Conservation (phyloP, 2,888 invertebrate genomes). For the Notocelia uddmanniana region DNA sequence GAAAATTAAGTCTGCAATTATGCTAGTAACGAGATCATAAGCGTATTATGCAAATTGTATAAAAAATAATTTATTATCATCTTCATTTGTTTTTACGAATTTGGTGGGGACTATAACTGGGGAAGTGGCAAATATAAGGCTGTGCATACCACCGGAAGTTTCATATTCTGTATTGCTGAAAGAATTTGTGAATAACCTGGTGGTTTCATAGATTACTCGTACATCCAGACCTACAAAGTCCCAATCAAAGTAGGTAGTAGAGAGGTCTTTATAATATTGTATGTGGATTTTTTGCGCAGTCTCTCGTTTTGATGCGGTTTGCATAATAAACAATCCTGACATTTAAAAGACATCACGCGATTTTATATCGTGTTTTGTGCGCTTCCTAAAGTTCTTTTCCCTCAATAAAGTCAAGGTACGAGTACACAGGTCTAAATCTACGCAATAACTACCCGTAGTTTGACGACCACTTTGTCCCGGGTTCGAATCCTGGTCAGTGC, state of each 20-base stretch:
- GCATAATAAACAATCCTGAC: constrained; percentile 15
- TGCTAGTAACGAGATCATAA: constrained; percentile 1
- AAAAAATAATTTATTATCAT: neutral
- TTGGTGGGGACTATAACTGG: neutral
- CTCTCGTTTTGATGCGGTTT: neutral
- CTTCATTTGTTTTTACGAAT: neutral
- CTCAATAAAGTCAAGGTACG: constrained; percentile 8
- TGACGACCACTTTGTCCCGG: too few relatives aligned
- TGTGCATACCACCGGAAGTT: too few relatives aligned
- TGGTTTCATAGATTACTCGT: too few relatives aligned
- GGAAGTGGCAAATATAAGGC: too few relatives aligned
- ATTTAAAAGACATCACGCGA: constrained; percentile 13
- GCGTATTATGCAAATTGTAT: neutral
- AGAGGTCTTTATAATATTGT: too few relatives aligned
- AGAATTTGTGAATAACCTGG: too few relatives aligned
- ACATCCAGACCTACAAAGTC: too few relatives aligned
- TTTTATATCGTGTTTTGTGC: neutral
- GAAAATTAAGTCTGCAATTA: constrained; percentile 12
- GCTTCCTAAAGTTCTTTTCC: constrained; percentile 1
- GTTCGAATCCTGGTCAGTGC: too few relatives aligned
- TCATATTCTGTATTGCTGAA: too few relatives aligned
- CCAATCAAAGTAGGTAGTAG: too few relatives aligned
- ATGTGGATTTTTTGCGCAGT: too few relatives aligned
- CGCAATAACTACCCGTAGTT: neutral
- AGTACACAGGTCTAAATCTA: neutral